Evolutionary conservation across 1,140 invertebrate genomes (phyloP).

Genomic region (Caerostris extrusa): DNA sequence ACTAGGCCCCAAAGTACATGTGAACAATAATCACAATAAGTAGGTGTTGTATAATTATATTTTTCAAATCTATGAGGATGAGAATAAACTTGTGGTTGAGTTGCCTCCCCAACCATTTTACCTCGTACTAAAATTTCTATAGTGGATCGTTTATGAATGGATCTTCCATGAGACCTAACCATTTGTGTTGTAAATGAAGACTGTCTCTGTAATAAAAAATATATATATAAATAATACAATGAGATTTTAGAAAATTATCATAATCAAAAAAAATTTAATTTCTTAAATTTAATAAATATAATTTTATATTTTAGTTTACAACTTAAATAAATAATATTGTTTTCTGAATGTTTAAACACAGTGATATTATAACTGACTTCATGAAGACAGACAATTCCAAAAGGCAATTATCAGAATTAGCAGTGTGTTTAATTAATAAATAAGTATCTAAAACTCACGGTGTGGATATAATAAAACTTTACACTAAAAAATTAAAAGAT

Average conservation of each 20-base stretch:
- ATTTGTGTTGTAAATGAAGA: conserved; percentile 93
- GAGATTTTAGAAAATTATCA: too few species aligned
- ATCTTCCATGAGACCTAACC: conserved; percentile 91
- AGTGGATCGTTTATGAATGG: conserved; percentile 94
- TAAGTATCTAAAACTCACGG: too few species aligned
- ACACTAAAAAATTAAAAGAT: too few species aligned
- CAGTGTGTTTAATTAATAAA: too few species aligned
- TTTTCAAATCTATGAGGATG: conserved; percentile 93
- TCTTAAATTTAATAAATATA: neutral
- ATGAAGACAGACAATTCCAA: too few species aligned
- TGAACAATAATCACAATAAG: conserved; percentile 94
- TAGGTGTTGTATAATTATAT: conserved; percentile 93
- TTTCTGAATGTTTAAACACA: too few species aligned
- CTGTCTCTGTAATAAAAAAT: conserved; percentile 84
- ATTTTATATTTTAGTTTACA: neutral
- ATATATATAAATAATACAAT: neutral
- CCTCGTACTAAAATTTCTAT: conserved; percentile 94
- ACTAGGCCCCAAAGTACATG: conserved; percentile 96
- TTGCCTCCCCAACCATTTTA: conserved; percentile 87
- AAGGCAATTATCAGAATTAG: too few species aligned
- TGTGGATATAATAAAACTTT: too few species aligned
- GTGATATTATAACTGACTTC: too few species aligned
- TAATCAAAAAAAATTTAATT: neutral
- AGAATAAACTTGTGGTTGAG: conserved; percentile 79
- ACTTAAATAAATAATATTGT: too few species aligned